Evolutionary conservation across 2,888 invertebrate genomes (phyloP), one percentile per base, ranked within the genome.

Genomic region (Pristionchus mayeri): DNA sequence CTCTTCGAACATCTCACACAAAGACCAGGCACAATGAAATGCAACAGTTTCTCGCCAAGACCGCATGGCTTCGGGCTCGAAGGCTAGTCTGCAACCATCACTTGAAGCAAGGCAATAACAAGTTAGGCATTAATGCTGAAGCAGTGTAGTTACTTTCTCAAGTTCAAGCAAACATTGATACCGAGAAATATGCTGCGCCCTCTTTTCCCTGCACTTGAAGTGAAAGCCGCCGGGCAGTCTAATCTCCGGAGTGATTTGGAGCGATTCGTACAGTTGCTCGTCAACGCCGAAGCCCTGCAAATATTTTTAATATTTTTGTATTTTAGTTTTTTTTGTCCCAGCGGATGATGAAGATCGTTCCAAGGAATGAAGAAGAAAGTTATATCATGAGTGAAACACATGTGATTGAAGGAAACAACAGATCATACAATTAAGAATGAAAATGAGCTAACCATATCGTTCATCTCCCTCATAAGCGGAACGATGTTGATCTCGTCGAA

Each of bases 211-310:
- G 50, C 76, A 76, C 50, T 76, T 76, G 50, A 48, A 24, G 50
- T 48, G 44, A 34, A 79, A 79, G 21, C 79, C 79, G 0, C 79
- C 79, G n/a, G 79, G 79, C 34, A 79, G 79, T 9, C 54, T 34
- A 54, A 79, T 79, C 30, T 79, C 79, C 13, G 34, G 7, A 0
- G 79, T 79, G n/a, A 79, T 54, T 54, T 79, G 79, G 1, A 79
- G 44, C n/a, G 79, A 79, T n/a, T 79, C 37, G 54, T 79, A 79
- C n/a, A 79, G 52, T 24, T 54, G 37, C 16, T 79, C 79, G 44
- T 79, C 79, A 18, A 79, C 79, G 24, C 52, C 52, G 34, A 54
- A 52, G 1, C 54, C 54, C 79, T 79, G 52, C 0, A 3, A 78
- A n/a, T 57, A 57, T 57, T 40, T 37, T 21, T 3, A 67, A 37